Evolutionary conservation across 2,113 vertebrate species (phyloP), one percentile per base, ranked within the genome.

Genomic region (Dryoscopus gambensis): DNA sequence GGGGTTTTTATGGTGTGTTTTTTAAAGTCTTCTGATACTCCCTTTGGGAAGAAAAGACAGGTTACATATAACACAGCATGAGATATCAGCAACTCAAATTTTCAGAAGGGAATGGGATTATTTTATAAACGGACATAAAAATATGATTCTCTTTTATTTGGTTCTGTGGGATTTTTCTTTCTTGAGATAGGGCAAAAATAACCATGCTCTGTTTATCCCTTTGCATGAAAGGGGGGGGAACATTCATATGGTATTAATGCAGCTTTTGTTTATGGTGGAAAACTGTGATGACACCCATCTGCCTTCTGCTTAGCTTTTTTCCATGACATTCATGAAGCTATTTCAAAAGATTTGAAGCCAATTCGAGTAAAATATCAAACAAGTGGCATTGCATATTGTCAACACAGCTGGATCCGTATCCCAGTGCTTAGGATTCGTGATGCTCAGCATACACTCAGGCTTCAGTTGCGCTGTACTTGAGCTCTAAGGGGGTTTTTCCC

Each of bases 251-350:
- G 60, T 93, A 94, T 95, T 96, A 97, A 93, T 95, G 86, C 94
- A 78, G 92, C 88, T 92, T 93, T 95, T 96, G 96, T 97, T 95
- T 90, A 84, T 84, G 93, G 56, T 87, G 87, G 65, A 95, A 89
- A 90, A 84, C 90, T 53, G 47, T 17, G 64, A 89, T 95, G 92
- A 92, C 86, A 94, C 76, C 49, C 84, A 64, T 90, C 90, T 96
- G 87, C 96, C 71, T 96, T 90, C 85, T 95, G 96, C 82, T 95
- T 71, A 35, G 64, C 73, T 78, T 90, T 97, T 93, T 88, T 81
- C 94, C 56, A 8, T 95, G 88, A 81, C 83, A 94, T 96, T 95
- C 56, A 67, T 94, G 88, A 82, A 96, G 65, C 69, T 87, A 9
- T 96, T 97, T 92, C 64, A 37, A 84, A 93, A 67, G 76, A 84